A percentile compares a stretch with the other conserved stretches of the same genome.
phyloP scores from a whole-genome alignment of 2,797 vertebrate genomes.

The Buphagus erythrorhynchus region DNA sequence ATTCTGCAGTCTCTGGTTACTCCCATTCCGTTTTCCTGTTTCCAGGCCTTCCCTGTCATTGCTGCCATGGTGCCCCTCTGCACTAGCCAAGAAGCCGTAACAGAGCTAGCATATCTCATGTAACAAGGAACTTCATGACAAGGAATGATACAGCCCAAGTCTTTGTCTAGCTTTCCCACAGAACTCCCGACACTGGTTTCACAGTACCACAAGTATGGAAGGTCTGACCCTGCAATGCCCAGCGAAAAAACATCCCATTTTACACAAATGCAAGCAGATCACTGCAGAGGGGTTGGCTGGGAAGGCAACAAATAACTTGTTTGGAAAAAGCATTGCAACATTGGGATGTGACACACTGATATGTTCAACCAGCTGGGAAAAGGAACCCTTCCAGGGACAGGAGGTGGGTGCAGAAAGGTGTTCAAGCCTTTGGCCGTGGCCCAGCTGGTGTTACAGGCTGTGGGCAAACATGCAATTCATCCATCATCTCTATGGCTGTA shows the following conservation, averaged over 20 bases:
- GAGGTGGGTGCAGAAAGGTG: neutral
- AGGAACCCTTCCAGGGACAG: neutral
- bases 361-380: neutral
- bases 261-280: rapidly evolving
- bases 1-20: neutral
- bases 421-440: neutral
- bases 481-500: neutral
- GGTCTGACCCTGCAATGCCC: neutral
- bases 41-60: neutral
- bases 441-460: neutral
- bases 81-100: neutral
- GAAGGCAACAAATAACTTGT: neutral
- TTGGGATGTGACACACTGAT: neutral
- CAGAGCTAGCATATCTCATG: neutral
- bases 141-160: neutral
- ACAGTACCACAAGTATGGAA: neutral
- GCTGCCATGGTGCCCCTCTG: neutral
- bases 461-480: neutral
- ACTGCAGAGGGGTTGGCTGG: neutral
- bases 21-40: neutral
- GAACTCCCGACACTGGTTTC: neutral
- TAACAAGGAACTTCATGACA: neutral
- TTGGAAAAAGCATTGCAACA: neutral
- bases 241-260: neutral
- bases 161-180: neutral